Conservation (phyloP, 2,797 vertebrate genomes). For the Pseudochirops corinnae region DNA sequence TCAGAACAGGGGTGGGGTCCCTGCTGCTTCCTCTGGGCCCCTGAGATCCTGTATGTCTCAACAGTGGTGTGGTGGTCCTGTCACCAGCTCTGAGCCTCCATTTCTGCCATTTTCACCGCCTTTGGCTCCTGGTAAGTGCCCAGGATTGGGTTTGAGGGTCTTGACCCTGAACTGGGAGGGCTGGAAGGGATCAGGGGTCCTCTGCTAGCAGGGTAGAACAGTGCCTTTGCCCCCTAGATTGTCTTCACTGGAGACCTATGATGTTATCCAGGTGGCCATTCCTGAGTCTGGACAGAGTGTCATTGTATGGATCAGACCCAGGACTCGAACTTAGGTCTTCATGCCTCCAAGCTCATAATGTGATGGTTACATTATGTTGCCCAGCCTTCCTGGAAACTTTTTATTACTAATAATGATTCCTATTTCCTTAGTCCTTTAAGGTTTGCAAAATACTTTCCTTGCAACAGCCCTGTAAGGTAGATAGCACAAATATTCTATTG, state of each 20-base stretch:
- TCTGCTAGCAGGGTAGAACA: neutral
- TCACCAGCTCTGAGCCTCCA: neutral
- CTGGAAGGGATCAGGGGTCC: neutral
- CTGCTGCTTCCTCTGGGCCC: neutral
- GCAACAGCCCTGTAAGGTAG: neutral
- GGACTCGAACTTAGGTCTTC: neutral
- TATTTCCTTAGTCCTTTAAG: neutral
- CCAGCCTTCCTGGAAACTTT: neutral
- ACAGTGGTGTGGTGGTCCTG: neutral
- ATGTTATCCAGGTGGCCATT: neutral
- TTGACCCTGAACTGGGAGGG: neutral
- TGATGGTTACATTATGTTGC: neutral
- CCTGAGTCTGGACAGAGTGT: neutral
- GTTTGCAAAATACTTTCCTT: neutral
- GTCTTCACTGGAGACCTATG: neutral
- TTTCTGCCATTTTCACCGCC: neutral
- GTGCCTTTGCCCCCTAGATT: neutral
- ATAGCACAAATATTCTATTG: neutral
- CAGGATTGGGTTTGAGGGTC: conserved; percentile 7
- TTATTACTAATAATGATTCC: neutral
- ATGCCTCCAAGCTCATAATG: neutral
- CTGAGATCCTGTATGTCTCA: neutral
- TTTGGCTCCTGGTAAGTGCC: neutral
- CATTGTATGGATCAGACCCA: neutral
- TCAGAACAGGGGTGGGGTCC: neutral